Percentiles rank a stretch among this genome's conserved stretches.
Conservation (phyloP, 2,888 invertebrate genomes). For the Volucella inanis region DNA sequence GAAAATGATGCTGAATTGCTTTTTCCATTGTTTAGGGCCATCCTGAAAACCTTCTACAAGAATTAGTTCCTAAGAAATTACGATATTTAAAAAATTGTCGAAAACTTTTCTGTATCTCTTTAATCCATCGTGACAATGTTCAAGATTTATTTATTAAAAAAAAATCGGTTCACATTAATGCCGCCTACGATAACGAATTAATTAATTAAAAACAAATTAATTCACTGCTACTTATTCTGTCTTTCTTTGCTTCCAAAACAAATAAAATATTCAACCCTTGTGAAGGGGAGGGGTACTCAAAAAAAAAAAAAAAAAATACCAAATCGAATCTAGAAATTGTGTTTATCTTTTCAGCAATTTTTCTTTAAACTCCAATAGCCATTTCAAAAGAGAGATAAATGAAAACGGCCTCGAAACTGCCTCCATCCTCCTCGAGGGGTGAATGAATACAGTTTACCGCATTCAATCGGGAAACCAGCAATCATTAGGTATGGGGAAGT, state of each 20-base stretch:
- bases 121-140: no score
- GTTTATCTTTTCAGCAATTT: conserved; percentile 27
- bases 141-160: no score
- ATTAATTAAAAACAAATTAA: neutral
- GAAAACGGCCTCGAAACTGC: conserved; percentile 12
- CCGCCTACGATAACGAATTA: conserved; percentile 12
- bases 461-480: conserved; percentile 7
- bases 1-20: no score
- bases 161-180: neutral
- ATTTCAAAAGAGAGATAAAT: conserved; percentile 24
- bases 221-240: conserved; percentile 40
- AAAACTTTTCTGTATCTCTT: no score
- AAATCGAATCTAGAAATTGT: conserved; percentile 7
- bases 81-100: no score
- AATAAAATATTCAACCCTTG: conserved; percentile 38
- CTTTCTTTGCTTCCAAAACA: conserved; percentile 36
- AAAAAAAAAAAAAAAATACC: neutral
- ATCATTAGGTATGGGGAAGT: conserved; percentile 38
- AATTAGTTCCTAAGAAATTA: no score
- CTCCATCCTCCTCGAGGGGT: no score
- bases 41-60: no score
- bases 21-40: no score
- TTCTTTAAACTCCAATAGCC: conserved; percentile 25
- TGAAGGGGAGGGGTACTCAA: conserved; percentile 4
- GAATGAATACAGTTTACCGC: no score